Evolutionary conservation across 2,888 invertebrate genomes (phyloP), one percentile per base, ranked within the genome.

Genomic region (Allolobophora icterica): DNA sequence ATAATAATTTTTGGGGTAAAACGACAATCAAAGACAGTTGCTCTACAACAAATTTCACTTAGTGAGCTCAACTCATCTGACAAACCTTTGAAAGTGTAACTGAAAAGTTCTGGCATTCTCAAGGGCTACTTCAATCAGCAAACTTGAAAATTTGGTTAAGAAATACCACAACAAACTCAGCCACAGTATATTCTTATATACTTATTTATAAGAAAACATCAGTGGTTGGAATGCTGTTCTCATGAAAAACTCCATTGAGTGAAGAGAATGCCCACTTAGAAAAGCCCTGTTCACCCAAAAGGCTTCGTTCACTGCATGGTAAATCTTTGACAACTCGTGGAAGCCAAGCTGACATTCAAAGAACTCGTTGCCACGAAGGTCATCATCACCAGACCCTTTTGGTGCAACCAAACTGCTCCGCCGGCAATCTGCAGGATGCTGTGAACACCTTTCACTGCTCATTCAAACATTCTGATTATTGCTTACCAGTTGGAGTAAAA

Each of bases 401-500:
- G 11, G 71, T 24, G 24, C 52, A 52, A 52, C 24, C 19, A 24
- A 21, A 19, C 17, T 52, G 19, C 52, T 52, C 21, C 24, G 11
- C 71, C n/a, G 30, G n/a, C 30, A 30, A 71, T n/a, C 71, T 13
- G 13, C 4, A 8, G 71, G 8, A 71, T 71, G 71, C 30, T 17
- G n/a, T n/a, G 8, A n/a, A 71, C 71, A 71, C 30, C 71, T 71
- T 8, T 30, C 71, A 71, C n/a, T n/a, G 30, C 71, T 71, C 71
- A 71, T 71, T 71, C n/a, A n/a, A n/a, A 30, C 71, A n/a, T 71
- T 71, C n/a, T n/a, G 71, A 71, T 71, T 71, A 71, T 71, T 71
- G 71, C 71, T 71, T 71, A 30, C n/a, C 71, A 71, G 71, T 71
- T 71, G 71, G 71, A 71, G 71, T n/a, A 71, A n/a, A 71, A 71